Evolutionary conservation across 2,888 invertebrate species (phyloP), one percentile per base, ranked within the genome.

Genomic region (Tanytarsus gracilentus): DNA sequence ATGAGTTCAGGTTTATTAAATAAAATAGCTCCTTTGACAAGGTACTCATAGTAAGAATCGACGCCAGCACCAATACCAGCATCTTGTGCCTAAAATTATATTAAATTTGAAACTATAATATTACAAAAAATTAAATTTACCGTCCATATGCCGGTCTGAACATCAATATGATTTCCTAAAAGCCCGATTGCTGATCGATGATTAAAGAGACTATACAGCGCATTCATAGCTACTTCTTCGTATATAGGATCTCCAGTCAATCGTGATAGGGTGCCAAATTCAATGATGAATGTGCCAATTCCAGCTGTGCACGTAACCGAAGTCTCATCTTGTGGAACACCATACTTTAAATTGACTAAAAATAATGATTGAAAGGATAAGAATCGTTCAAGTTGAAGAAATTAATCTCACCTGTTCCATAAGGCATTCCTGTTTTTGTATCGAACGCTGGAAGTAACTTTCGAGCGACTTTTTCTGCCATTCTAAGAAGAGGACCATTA

Each of bases 291-390:
- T 2, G 99, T 99, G 1, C 97, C 97, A 39, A 98, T 92, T 1
- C 98, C 96, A 11, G 99, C 99, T 0, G 98, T 97, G 70, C 98
- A 98, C 0, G 98, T 99, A 1, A 99, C 83, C 33, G 93, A 86
- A 1, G 99, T 99, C 75, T 99, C 99, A 7, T 90, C 92, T 29
- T 81, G 79, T 0, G 98, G 98, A 1, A 99, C 92, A 1, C 98
- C 98, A 69, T 88, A 79, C 58, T 84, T 79, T 30, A 99, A 76
- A 72, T 58, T 56, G 6, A 55, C 33, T n/a, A 11, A 2, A 11
- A 5, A 29, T 7, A 29, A 29, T 29, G 6, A 7, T 7, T 7
- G 9, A 9, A 29, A 29, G 9, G 7, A 7, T 7, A 29, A 29
- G 29, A 29, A 29, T 7, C 9, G 6, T 29, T 29, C 9, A 29